Base-by-base conservation (phyloP, 2,797 vertebrate genomes). In the Harpagifer antarcticus region DNA sequence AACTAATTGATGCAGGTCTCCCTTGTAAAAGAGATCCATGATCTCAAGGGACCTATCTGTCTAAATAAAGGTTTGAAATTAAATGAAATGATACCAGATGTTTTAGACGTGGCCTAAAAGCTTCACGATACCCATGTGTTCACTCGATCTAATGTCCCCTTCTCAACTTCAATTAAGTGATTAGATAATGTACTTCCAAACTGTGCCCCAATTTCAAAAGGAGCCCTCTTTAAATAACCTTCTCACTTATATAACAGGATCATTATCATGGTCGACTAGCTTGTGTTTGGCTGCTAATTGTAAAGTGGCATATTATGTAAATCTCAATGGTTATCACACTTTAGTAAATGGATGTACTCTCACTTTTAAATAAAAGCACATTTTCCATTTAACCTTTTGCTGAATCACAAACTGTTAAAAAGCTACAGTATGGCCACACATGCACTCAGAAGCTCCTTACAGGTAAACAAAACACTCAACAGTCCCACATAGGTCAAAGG, bases 81-180 rank as follows among this genome's bases (percentile, higher is more conserved):
- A n/a, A n/a, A n/a, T n/a, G n/a, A n/a, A n/a, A n/a, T n/a, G n/a
- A n/a, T 77, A 67, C 43, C 13, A 11, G 47, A 12, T 69, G 16
- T 55, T 66, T 37, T 37, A 37, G 23, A 13, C 27, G 14, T 0
- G 3, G 37, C 16, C 23, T 23, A 19, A 67, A 37, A 67, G 19
- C 49, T 13, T 23, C 20, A 3, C 11, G 11, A 33, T 2, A 2
- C 3, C 4, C 42, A 49, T 44, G 57, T 47, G 20, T 48, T 83
- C 45, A 66, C 19, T 56, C 16, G 43, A 44, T 62, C 50, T 52
- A 23, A 40, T 50, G 27, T 55, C 27, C 52, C 47, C 8, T 6
- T 52, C 66, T 63, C 27, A n/a, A 19, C 48, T 75, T 37, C 37
- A 63, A 57, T 59, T 61, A 42, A 57, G 31, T 20, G 37, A 49